These are phyloP conservation scores for Drosophila birchii DNA, from an alignment of 2,888 invertebrate genomes.

Conservation along the genomic window DNA sequence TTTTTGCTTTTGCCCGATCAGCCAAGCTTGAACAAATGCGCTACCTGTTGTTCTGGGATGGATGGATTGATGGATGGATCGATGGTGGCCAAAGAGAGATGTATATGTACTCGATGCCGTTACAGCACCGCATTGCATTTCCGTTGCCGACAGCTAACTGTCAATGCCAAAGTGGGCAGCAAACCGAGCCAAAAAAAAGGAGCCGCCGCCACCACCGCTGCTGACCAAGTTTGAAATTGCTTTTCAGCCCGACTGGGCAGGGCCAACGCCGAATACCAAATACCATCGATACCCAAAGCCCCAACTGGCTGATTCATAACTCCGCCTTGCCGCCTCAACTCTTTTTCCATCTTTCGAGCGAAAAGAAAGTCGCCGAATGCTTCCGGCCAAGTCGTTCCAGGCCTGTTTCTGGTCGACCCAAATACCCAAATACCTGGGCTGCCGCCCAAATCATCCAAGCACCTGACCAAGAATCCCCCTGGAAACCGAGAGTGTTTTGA, in stretches of 20 bases:
- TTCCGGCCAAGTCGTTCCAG: slow-evolving; percentile 69
- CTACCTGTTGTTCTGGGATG: slow-evolving; percentile 61
- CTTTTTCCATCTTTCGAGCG: slow-evolving; percentile 40
- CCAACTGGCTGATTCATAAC: slow-evolving; percentile 65
- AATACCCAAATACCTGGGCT: slow-evolving; percentile 58
- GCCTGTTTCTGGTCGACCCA: slow-evolving; percentile 62
- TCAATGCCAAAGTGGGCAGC: slow-evolving; percentile 74
- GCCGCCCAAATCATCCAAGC: slow-evolving; percentile 25
- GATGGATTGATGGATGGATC: slow-evolving; percentile 45
- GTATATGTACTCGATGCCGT: slow-evolving; percentile 60
- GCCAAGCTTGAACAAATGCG: slow-evolving; percentile 60
- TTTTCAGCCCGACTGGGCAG: slow-evolving; percentile 59
- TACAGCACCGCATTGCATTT: slow-evolving; percentile 78
- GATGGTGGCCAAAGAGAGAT: slow-evolving; percentile 16
- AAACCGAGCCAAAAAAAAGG: slow-evolving; percentile 47
- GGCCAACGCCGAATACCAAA: slow-evolving; percentile 40
- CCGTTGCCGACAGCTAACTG: slow-evolving; percentile 75
- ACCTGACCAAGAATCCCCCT: slow-evolving; percentile 39
- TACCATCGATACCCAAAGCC: slow-evolving; percentile 31
- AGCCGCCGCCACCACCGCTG: slow-evolving; percentile 20
- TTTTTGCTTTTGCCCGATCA: slow-evolving; percentile 17
- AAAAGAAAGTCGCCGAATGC: slow-evolving; percentile 74
- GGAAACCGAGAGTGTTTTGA: slow-evolving; percentile 74
- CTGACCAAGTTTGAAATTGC: slow-evolving; percentile 72
- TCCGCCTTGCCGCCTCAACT: slow-evolving; percentile 34